Base-by-base conservation (phyloP, 2,888 invertebrate genomes). In the Candidula unifasciata region DNA sequence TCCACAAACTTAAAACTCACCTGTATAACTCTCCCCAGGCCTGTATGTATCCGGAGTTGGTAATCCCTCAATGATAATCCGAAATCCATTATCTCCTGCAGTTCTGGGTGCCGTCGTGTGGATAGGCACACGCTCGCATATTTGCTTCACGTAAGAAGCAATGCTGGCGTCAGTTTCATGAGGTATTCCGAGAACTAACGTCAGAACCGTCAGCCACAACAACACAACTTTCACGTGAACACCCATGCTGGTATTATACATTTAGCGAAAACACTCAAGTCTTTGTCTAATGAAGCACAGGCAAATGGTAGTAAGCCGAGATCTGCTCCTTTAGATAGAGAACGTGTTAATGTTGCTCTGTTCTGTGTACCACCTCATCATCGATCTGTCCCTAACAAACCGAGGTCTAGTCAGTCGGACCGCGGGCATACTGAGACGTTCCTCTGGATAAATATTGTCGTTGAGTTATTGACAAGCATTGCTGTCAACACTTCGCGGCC, bases 41-140 rank as follows among this genome's bases (percentile, higher is more conserved):
- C 77, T 81, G 77, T 84, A 87, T 18, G 60, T 85, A 82, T 84
- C 87, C 73, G 57, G 54, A 6, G 83, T 24, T 0, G 82, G 83
- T 79, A 81, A 73, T 79, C 87, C 87, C 60, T 84, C 82, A 21
- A 87, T 57, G 16, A 73, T 78, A 84, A 87, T 87, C 80, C 82
- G 68, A 84, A 87, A 87, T 84, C 87, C 87, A 73, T 87, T 85
- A 74, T 85, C 85, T 18, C 87, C 87, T 8, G 24, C 1, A 1
- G 85, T 81, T 33, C 84, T 85, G 16, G 33, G 54, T 24, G 84
- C 83, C 5, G 87, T 87, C 2, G 87, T 87, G 80, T 87, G 87
- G 68, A 87, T 87, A 35, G 87, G 87, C 35, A 82, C 82, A 30
- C 87, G 66, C n/a, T 85, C 82, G 77, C 87, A 87, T n/a, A 87